Conservation (phyloP, 2,113 vertebrate species). For the Polypterus bichir region DNA sequence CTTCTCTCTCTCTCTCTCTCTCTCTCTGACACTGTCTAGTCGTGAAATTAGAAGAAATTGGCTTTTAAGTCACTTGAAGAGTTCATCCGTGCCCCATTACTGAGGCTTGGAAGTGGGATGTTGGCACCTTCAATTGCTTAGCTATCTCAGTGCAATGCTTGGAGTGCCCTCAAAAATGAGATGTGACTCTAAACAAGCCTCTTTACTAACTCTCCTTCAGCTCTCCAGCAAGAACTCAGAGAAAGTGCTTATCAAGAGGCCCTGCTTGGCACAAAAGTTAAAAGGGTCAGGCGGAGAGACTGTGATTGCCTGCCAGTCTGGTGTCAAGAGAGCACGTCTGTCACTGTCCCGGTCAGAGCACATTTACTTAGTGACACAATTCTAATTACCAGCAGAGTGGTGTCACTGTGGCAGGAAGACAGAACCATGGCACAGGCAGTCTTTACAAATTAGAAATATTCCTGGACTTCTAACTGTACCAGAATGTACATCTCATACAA, state of each 20-base stretch:
- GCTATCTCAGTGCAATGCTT: background rate
- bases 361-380: constrained; percentile 72
- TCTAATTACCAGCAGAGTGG: constrained; percentile 75
- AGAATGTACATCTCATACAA: background rate
- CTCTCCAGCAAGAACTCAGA: background rate
- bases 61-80: constrained; percentile 46
- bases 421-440: constrained; percentile 42
- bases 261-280: constrained; percentile 6
- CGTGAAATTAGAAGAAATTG: constrained; percentile 26
- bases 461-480: background rate
- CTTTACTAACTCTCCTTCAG: background rate
- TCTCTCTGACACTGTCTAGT: constrained; percentile 17
- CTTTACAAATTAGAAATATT: constrained; percentile 54
- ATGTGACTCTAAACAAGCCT: background rate
- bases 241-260: constrained; percentile 20
- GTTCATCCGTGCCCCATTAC: constrained; percentile 53
- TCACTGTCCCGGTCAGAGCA: constrained; percentile 62
- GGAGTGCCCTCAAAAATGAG: constrained; percentile 25
- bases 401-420: constrained; percentile 66
- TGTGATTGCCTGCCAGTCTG: constrained; percentile 11
- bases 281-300: constrained; percentile 21
- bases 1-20: constrained; percentile 2
- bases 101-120: constrained; percentile 30
- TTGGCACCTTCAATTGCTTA: constrained; percentile 21
- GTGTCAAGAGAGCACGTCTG: constrained; percentile 30